Base-by-base conservation (phyloP, 1,140 invertebrate genomes). In the Aphelenchoides fujianensis region DNA sequence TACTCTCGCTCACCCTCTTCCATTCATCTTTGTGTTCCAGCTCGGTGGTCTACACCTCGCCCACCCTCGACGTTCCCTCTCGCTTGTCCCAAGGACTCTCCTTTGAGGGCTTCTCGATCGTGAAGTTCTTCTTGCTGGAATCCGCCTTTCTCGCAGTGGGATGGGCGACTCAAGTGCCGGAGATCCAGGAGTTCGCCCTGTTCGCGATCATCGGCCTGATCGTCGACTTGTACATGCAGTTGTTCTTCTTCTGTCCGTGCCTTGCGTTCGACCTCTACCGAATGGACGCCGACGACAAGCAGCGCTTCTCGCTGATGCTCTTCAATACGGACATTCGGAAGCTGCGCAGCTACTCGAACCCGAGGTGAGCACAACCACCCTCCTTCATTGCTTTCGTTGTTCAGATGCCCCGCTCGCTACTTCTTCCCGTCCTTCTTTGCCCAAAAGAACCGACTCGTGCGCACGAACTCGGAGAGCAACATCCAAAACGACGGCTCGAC, bases 151-250 rank as follows among this genome's bases (percentile, higher is more conserved):
- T 81, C 1, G 32, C 68, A 3, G n/a, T 76, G n/a, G 79, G 77
- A 3, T 81, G 73, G 37, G 5, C 78, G 1, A 82, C 79, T 3
- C 34, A 64, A n/a, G 67, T 81, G 0, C 69, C 80, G 1, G 77
- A 81, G 48, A 82, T 81, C 35, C 79, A 82, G 67, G 79, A 81
- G 31, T 81, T 81, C 62, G 76, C 71, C 53, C 67, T 54, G 9
- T 79, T 81, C 36, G 78, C 78, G 3, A 64, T 74, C 53, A 76
- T 81, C 37, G 80, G 77, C 34, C 30, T 81, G 5, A 67, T 82
- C 19, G 79, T 81, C 3, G 79, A 81, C 31, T 72, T 81, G 30
- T 81, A 81, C 59, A 81, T 81, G 79, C 79, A 80, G n/a, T 55
- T 81, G 53, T 81, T 81, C 68, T 81, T 81, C 73, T 81, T 75